phyloP scores from a whole-genome alignment of 2,113 vertebrate species.

The Pterocles burchelli region DNA sequence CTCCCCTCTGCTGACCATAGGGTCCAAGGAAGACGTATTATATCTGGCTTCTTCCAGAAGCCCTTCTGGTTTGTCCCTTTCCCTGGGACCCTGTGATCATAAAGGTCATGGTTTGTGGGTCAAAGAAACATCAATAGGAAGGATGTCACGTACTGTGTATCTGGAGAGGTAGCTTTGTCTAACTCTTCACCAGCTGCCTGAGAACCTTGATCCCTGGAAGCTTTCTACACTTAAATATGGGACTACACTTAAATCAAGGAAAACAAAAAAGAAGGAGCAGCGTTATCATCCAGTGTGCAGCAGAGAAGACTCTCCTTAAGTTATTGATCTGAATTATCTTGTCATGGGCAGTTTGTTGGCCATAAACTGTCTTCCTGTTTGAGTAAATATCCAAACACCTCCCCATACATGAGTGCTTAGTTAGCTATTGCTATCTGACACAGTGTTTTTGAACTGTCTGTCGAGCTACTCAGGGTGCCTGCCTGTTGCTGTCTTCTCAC shows the following conservation, averaged over 20 bases:
- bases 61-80: not conserved
- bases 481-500: not conserved
- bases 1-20: not conserved
- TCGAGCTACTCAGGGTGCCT: not conserved
- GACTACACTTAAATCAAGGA: no score
- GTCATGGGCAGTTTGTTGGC: not conserved
- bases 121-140: not conserved
- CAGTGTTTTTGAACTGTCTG: not conserved
- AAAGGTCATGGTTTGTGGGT: accelerated
- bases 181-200: not conserved
- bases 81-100: not conserved
- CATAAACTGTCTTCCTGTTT: not conserved
- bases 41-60: not conserved
- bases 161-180: not conserved
- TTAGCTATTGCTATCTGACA: not conserved
- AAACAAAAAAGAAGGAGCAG: not conserved
- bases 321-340: not conserved
- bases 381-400: not conserved
- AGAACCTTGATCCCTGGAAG: not conserved
- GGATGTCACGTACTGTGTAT: not conserved
- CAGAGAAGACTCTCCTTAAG: not conserved
- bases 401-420: not conserved
- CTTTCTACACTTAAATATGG: not conserved
- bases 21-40: not conserved
- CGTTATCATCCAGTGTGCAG: not conserved